Base-by-base conservation (phyloP, 2,113 vertebrate genomes). In the Sisor rabdophorus region DNA sequence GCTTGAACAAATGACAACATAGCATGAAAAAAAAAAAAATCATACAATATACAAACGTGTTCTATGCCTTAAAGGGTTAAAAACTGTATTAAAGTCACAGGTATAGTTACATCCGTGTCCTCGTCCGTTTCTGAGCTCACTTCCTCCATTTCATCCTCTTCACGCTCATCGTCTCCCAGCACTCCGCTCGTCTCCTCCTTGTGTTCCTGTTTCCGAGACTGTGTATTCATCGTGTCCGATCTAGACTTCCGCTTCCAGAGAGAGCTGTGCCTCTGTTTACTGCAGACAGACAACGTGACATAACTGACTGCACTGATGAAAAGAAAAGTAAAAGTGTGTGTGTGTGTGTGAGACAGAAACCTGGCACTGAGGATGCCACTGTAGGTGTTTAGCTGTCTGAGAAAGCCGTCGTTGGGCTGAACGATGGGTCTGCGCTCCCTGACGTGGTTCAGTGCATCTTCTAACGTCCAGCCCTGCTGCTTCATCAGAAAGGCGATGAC, bases 401-500 rank as follows among this genome's bases (percentile, higher is more conserved):
- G 89, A 89, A 98, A 98, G 86, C 95, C 93, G 0, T 95, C 92
- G 53, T 98, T 98, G 85, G 97, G 97, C 61, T 95, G 92, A 26
- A 94, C 55, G 0, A 95, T 82, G 78, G 94, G 90, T 11, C 96
- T 91, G 28, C 90, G 84, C 30, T 94, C 93, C 71, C 86, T 90
- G 3, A 96, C 93, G 0, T 95, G 91, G 64, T 76, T 79, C 64
- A 95, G 85, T 0, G 95, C 92, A 73, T 83, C 79, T 48, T 98
- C 95, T 85, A 97, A 87, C 0, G 90, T 0, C 96, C 95, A 96
- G 64, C 83, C 90, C 0, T 93, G 91, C 82, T 96, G 92, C 90
- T 98, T 98, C 97, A 98, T 98, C 87, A 93, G 89, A 0, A 94
- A 98, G 12, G 96, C 95, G 2, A 95, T 86, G 83, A 98, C 96